Evolutionary conservation across 2,113 vertebrate genomes (phyloP), one percentile per base, ranked within the genome.

Genomic region (Callionymus lyra): DNA sequence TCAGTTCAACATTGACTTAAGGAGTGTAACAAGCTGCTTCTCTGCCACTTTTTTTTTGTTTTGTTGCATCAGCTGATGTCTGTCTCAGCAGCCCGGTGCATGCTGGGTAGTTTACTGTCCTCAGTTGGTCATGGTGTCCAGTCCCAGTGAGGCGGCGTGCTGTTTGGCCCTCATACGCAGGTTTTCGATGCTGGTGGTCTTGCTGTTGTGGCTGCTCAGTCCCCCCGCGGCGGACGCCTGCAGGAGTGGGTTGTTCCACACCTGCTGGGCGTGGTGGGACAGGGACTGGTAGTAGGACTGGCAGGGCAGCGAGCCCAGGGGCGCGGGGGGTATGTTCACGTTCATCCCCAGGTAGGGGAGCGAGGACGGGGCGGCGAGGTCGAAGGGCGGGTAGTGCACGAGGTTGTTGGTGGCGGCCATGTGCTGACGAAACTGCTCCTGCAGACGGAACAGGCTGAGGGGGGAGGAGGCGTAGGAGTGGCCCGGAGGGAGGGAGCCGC

Each of bases 391-490:
- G 80, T 97, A 97, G 72, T 97, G 94, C 51, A 98, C 93, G 83
- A 97, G 70, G 82, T 93, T 97, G 86, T 93, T 97, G 79, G 93
- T 98, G 82, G 94, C 94, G 0, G 91, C 94, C 94, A 98, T 98
- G 84, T 99, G 94, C 82, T 97, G 95, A 43, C 93, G 91, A 74
- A 98, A 98, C 70, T 98, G 93, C 85, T 98, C 94, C 80, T 99
- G 95, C 41, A 98, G 90, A 2, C 94, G 91, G 76, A 99, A 96
- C 70, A 99, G 90, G 82, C 94, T 98, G 75, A 99, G 87, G 1
- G 95, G 94, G 0, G 95, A 97, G 0, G 95, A 98, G 3, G 95
- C 95, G 72, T 98, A 98, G 9, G 93, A 91, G 74, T 94, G 93
- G 44, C 89, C 85, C 68, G 93, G 94, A 36, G 91, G 76, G 68